phyloP scores from a whole-genome alignment of 2,113 vertebrate genomes.

The Trichomycterus rosablanca region DNA sequence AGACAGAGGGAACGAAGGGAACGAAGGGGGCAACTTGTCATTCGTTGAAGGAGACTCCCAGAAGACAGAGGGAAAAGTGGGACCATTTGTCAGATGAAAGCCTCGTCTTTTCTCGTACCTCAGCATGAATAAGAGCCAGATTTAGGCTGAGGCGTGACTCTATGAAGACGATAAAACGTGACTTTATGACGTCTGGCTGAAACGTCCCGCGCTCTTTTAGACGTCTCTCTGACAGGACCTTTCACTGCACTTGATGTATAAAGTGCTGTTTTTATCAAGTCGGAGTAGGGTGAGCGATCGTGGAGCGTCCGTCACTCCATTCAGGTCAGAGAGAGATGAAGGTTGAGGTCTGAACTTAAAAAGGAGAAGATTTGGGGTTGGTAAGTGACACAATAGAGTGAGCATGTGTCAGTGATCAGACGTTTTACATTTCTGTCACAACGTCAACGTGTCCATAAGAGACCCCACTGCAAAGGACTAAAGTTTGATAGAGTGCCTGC shows the following conservation, averaged over 20 bases:
- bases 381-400: constrained; percentile 1
- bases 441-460: not conserved
- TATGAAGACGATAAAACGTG: constrained; percentile 19
- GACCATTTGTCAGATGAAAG: constrained; percentile 56
- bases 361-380: not conserved
- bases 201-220: not conserved
- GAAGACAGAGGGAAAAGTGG: constrained; percentile 49
- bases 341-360: constrained; percentile 5
- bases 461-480: not conserved
- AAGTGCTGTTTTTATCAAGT: constrained; percentile 20
- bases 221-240: constrained; percentile 4
- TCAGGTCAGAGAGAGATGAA: constrained; percentile 28
- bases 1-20: not conserved
- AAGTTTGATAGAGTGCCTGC: not conserved
- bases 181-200: constrained; percentile 22
- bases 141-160: constrained; percentile 20
- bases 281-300: constrained; percentile 5
- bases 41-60: constrained; percentile 38
- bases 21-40: constrained; percentile 36
- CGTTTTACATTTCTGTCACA: constrained; percentile 1
- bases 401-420: not conserved
- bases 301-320: not conserved
- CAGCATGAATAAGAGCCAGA: constrained; percentile 34
- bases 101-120: constrained; percentile 26
- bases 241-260: constrained; percentile 26